These are phyloP conservation scores for Cephus cinctus DNA, from an alignment of 1,140 invertebrate genomes.

Conservation along the genomic window DNA sequence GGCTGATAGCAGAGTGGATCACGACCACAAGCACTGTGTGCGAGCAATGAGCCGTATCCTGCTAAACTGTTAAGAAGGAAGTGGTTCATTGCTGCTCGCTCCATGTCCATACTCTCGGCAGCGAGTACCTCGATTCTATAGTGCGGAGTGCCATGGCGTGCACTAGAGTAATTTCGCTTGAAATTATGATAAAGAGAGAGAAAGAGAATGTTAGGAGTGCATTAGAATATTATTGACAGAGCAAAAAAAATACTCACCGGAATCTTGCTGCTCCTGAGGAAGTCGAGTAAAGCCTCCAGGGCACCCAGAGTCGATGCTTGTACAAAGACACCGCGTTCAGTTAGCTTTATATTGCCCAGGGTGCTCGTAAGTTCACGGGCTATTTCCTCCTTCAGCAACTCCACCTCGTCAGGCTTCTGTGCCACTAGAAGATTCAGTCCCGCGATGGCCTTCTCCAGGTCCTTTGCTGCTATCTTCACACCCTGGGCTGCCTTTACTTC, in stretches of 20 bases:
- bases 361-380: slow-evolving; percentile 81
- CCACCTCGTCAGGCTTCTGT: slow-evolving; percentile 90
- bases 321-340: slow-evolving; percentile 94
- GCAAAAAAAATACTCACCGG: slow-evolving; percentile 71
- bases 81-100: slow-evolving; percentile 52
- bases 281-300: slow-evolving; percentile 95
- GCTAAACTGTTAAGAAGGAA: slow-evolving; percentile 60
- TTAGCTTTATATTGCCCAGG: slow-evolving; percentile 88
- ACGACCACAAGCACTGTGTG: slow-evolving; percentile 30
- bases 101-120: slow-evolving; percentile 15
- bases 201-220: too few relatives aligned
- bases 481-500: slow-evolving; percentile 95
- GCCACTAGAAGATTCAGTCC: slow-evolving; percentile 87
- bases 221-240: too few relatives aligned
- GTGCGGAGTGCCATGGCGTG: too few relatives aligned
- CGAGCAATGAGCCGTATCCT: slow-evolving; percentile 57
- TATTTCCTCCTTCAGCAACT: slow-evolving; percentile 76
- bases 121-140: background rate
- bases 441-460: slow-evolving; percentile 96
- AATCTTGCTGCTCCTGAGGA: slow-evolving; percentile 92
- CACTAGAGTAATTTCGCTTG: too few relatives aligned
- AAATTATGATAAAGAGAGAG: too few relatives aligned
- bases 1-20: slow-evolving; percentile 40
- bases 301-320: slow-evolving; percentile 98
- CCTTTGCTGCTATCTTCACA: slow-evolving; percentile 97